These are phyloP conservation scores for Liparis tanakae DNA, from an alignment of 2,797 vertebrate genomes.

Conservation along the genomic window DNA sequence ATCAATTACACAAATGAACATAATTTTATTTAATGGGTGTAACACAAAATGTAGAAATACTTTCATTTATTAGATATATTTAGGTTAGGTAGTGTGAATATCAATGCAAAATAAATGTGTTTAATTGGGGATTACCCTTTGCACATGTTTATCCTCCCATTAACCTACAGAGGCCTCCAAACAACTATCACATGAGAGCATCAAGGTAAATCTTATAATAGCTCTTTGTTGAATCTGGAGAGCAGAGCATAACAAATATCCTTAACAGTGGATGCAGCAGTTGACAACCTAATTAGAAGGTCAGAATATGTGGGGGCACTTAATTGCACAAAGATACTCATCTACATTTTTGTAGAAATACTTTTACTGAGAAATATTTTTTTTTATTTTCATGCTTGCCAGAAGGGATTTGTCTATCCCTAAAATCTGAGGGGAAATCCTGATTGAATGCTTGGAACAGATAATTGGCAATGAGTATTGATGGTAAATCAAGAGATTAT, in stretches of 20 bases:
- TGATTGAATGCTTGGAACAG: conserved; percentile 51
- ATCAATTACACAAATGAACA: too few relatives aligned
- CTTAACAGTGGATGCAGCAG: conserved; percentile 66
- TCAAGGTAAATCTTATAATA: conserved; percentile 73
- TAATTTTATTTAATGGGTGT: too few relatives aligned
- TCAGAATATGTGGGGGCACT: conserved; percentile 61
- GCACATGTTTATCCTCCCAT: too few relatives aligned
- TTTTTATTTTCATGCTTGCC: conserved; percentile 57
- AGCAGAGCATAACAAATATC: conserved; percentile 71
- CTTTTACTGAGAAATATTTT: conserved; percentile 58
- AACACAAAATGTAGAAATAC: too few relatives aligned
- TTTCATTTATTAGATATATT: too few relatives aligned
- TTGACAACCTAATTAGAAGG: conserved; percentile 68
- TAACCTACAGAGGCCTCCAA: conserved; percentile 73
- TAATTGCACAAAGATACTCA: conserved; percentile 66
- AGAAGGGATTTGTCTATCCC: conserved; percentile 52
- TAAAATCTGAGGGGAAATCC: too few relatives aligned
- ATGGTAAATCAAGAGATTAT: conserved; percentile 50
- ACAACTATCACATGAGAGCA: conserved; percentile 71
- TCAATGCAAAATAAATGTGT: too few relatives aligned
- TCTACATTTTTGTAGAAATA: conserved; percentile 56
- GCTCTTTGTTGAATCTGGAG: conserved; percentile 69
- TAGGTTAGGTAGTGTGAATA: too few relatives aligned
- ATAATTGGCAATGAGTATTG: conserved; percentile 48
- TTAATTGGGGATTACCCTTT: too few relatives aligned